Base-by-base conservation (phyloP, 1,140 invertebrate genomes). In the Thereuonema tuberculata region DNA sequence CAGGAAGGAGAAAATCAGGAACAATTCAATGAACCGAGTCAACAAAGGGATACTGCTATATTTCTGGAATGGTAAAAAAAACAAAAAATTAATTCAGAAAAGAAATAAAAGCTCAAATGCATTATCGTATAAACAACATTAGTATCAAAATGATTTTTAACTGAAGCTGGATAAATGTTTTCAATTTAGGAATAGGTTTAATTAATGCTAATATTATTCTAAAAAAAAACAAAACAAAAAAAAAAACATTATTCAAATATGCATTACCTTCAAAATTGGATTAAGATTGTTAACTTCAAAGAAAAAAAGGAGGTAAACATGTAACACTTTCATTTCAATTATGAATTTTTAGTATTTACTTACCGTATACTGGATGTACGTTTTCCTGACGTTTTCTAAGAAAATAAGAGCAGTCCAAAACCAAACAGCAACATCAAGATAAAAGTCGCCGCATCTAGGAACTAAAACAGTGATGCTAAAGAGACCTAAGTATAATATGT, bases 381-480 rank as follows among this genome's bases (percentile, higher is more conserved):
- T 69, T 24, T 63, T 61, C 26, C 67, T 60, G 9, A 67, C 63
- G n/a, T 70, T 60, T 60, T 74, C 72, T 21, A 68, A 63, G 21
- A 67, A 60, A 5, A 70, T 68, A 25, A 68, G 61, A 17, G 61
- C 52, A 5, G 73, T 71, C 74, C 73, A 75, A 3, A 68, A 26
- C 62, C 71, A 72, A 20, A 76, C 65, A 2, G 68, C 59, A 21
- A 67, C 47, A 61, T 76, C 73, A 24, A 76, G 47, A 1, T 62
- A 62, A 14, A 69, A 60, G 62, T 74, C 68, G 1, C 74, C 74
- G 68, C 74, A 76, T 12, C 69, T 71, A 2, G 75, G 75, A 69
- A 70, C 68, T 28, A 76, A 49, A 23, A 73, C 65, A 23, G 71
- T 72, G 2, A 73, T 49, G 57, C 70, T 71, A 59, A 75, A 76